Evolutionary conservation across 2,888 invertebrate genomes (phyloP).

Genomic region (Spodoptera picta): DNA sequence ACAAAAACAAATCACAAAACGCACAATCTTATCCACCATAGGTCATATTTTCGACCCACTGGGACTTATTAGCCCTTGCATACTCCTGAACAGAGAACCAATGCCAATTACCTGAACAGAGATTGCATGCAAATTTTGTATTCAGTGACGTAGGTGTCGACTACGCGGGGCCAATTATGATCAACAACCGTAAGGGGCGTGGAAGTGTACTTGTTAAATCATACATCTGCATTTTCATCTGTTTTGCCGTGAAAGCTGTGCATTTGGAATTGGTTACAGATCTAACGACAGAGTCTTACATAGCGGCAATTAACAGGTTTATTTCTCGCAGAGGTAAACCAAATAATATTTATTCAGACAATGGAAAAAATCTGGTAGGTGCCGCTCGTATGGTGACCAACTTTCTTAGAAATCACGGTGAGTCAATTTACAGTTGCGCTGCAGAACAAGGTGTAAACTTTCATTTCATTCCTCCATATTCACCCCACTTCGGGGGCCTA

Average conservation of each 20-base stretch:
- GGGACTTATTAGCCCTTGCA: background rate
- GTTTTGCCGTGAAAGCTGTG: conserved; percentile 12
- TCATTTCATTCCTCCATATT: conserved; percentile 4
- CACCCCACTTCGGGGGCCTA: too few species aligned
- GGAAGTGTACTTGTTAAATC: conserved; percentile 16
- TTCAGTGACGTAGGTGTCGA: conserved; percentile 18
- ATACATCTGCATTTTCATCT: conserved; percentile 17
- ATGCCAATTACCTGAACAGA: conserved; percentile 6
- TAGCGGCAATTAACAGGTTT: conserved; percentile 11
- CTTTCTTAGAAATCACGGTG: background rate
- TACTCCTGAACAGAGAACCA: background rate
- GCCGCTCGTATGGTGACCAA: conserved; percentile 10
- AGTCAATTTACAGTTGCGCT: background rate
- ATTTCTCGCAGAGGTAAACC: conserved; percentile 12
- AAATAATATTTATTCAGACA: conserved; percentile 11
- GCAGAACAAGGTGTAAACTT: conserved; percentile 1
- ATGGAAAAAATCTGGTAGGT: conserved; percentile 11
- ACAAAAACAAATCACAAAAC: conserved; percentile 3
- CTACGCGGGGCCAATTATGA: conserved; percentile 22
- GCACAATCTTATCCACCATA: conserved; percentile 6
- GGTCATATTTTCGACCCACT: conserved; percentile 5
- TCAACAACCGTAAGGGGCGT: conserved; percentile 13
- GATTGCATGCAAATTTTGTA: conserved; percentile 13
- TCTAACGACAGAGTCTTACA: conserved; percentile 8
- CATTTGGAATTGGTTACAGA: conserved; percentile 10